Base-by-base conservation (phyloP, 92 coral and sea anemone species). In the Actinostola sp. region DNA sequence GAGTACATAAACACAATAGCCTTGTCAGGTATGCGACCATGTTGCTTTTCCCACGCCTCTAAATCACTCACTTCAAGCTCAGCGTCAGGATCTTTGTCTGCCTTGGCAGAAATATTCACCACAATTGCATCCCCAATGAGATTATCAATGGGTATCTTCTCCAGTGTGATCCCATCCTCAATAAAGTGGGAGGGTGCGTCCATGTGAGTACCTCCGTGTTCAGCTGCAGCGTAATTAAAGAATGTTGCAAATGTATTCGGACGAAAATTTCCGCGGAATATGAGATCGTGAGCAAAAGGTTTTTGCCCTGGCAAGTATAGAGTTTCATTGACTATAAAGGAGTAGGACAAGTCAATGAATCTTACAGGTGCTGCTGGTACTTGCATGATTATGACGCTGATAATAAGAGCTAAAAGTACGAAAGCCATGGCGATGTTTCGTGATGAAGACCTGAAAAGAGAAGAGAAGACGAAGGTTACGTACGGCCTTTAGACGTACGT, bases 161-260 rank as follows among this genome's bases (percentile, higher is more conserved):
- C 97, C 0, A 79, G 20, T 20, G 85, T 55, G 75, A 74, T 63
- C 20, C 50, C 73, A 3, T 76, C 69, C 50, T 32, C 29, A 2
- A 61, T 41, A 46, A 87, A 83, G 65, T 90, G 92, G 20, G 43
- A 66, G 28, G 97, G 92, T 2, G 97, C 79, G 50, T 87, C 92
- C 10, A 83, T 21, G 62, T 87, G 92, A 23, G 96, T 90, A 30
- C 96, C 96, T 11, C 84, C 83, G 61, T 90, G 92, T 39, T 90
- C 96, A 0, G 78, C 55, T 9, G 82, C 53, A 8, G 15, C 36
- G 27, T 8, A 64, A 1, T 39, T 13, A 41, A 2, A 51, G 23
- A 0, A 33, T 1, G 11, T 14, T 11, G 34, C 39, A 53, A 9
- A 70, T 16, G 34, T 2, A 1, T 38, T n/a, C 30, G 0, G 6